Base-by-base conservation (phyloP, 2,113 vertebrate genomes). In the Amazona vittata region DNA sequence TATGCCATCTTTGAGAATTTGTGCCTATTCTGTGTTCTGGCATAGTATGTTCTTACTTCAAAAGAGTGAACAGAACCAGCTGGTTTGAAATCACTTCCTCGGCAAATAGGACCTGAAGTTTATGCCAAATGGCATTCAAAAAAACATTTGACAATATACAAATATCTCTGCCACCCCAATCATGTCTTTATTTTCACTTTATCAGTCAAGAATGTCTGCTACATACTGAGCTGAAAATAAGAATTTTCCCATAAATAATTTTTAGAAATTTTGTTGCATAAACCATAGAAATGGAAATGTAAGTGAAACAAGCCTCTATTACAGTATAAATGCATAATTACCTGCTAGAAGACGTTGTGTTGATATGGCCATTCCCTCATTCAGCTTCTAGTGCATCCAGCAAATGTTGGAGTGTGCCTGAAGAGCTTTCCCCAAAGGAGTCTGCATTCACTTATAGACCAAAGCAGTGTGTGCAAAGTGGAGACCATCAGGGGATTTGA, bases 161-260 rank as follows among this genome's bases (percentile, higher is more conserved):
- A 67, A 35, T 52, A 1, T 43, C 33, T 79, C 2, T 33, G 15
- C 37, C 8, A n/a, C 11, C 12, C 47, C 15, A 43, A 68, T 26
- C 11, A 5, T 29, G 49, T 4, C 2, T 59, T 73, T 68, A 31
- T 68, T 76, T 90, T 63, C 28, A 47, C 5, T 2, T 1, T 37
- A n/a, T 18, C 15, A 3, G 4, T 57, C 20, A 74, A 69, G 18
- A 57, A 87, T 10, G 6, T 28, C 35, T 69, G 12, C 12, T 55
- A 37, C 18, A 24, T 49, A 5, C 3, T 63, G 44, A 43, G 8
- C 4, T 35, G 15, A 92, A 80, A 84, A 90, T 44, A 41, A 63
- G 5, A 33, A 44, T 0, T 1, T 15, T 59, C 28, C 7, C 31
- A 53, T 33, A 60, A 82, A 33, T 2, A 31, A 6, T 10, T 74